phyloP scores from a whole-genome alignment of 2,113 vertebrate species.

The Neomonachus schauinslandi region DNA sequence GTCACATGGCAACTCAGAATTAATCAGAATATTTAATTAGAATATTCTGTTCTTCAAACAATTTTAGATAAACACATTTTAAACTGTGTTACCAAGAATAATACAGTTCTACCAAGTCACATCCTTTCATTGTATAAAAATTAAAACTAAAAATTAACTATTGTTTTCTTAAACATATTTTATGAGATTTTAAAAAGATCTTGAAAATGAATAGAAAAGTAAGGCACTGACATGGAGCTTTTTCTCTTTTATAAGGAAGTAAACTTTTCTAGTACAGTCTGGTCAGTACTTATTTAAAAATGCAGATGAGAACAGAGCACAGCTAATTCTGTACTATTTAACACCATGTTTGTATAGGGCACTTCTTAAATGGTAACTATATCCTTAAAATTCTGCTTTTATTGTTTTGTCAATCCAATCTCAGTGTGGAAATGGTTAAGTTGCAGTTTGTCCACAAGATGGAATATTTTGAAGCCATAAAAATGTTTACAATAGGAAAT shows the following conservation, averaged over 20 bases:
- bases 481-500: slow-evolving; percentile 45
- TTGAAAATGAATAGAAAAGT: not conserved
- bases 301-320: not conserved
- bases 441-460: not conserved
- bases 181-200: not conserved
- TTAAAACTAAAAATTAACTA: not conserved
- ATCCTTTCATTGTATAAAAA: not conserved
- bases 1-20: not conserved
- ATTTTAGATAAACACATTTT: not conserved
- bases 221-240: not conserved
- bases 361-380: not conserved
- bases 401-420: not conserved
- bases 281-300: not conserved
- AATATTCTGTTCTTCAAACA: slow-evolving; percentile 19
- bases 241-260: not conserved
- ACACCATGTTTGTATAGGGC: not conserved
- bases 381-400: not conserved
- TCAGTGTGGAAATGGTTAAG: not conserved
- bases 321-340: not conserved
- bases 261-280: not conserved
- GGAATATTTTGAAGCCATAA: not conserved
- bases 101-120: not conserved
- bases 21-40: not conserved
- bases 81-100: not conserved
- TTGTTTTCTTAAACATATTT: not conserved